phyloP scores from a whole-genome alignment of 1,140 invertebrate species.

The Danaus plexippus region DNA sequence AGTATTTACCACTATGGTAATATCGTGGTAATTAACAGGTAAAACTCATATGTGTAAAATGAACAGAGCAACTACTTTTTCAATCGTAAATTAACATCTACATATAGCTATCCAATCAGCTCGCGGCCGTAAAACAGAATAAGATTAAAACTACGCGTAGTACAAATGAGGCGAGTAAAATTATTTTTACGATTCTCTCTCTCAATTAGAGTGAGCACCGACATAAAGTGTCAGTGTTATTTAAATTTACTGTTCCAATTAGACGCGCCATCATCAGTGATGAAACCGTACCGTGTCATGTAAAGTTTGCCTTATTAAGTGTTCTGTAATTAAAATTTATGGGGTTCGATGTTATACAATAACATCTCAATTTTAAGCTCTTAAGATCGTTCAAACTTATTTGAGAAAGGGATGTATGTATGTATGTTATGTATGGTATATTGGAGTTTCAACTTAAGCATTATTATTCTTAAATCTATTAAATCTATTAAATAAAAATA shows the following conservation, averaged over 20 bases:
- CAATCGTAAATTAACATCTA: slow-evolving; percentile 43
- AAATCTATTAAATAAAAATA: too few relatives aligned
- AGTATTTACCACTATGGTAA: too few relatives aligned
- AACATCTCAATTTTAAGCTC: slow-evolving; percentile 26
- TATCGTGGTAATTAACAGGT: too few relatives aligned
- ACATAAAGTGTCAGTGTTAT: slow-evolving; percentile 67
- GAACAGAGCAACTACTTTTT: slow-evolving; percentile 26
- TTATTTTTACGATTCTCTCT: slow-evolving; percentile 69
- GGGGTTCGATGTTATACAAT: slow-evolving; percentile 42
- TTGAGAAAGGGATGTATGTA: too few relatives aligned
- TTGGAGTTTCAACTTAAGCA: too few relatives aligned
- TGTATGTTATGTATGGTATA: too few relatives aligned
- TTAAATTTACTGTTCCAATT: slow-evolving; percentile 70
- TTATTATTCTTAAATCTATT: too few relatives aligned
- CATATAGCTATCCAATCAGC: slow-evolving; percentile 45
- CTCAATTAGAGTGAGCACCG: slow-evolving; percentile 63
- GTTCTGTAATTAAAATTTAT: slow-evolving; percentile 69
- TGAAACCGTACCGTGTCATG: slow-evolving; percentile 57
- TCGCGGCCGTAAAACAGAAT: slow-evolving; percentile 51
- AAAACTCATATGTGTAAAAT: slow-evolving; percentile 6
- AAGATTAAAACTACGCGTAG: slow-evolving; percentile 57
- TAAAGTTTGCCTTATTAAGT: slow-evolving; percentile 65
- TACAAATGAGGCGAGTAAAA: slow-evolving; percentile 68
- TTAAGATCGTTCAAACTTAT: too few relatives aligned
- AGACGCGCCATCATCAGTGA: slow-evolving; percentile 64